A percentile compares a stretch with the other conserved stretches of the same genome.
Evolutionary conservation across 2,113 vertebrate genomes (phyloP).

Genomic region (Glaucomys volans): DNA sequence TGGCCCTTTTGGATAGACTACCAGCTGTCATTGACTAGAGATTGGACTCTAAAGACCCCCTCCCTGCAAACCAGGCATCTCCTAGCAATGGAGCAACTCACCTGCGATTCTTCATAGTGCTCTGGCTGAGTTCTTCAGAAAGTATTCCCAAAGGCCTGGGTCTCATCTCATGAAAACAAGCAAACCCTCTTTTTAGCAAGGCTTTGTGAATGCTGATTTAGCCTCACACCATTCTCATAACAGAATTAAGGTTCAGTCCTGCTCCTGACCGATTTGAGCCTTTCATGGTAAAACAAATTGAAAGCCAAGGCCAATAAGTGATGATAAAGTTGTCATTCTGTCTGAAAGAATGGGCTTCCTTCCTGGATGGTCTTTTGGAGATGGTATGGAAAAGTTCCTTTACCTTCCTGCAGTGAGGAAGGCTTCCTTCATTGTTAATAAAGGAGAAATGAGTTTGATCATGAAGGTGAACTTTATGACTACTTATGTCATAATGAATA

Average conservation of each 20-base stretch:
- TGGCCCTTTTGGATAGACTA: neutral
- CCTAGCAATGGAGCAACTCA: neutral
- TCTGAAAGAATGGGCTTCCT: neutral
- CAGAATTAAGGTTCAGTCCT: neutral
- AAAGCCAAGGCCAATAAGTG: neutral
- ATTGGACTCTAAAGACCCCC: neutral
- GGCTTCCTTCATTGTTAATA: neutral
- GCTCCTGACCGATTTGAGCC: neutral
- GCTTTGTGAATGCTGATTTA: neutral
- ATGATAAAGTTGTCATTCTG: neutral
- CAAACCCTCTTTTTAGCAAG: neutral
- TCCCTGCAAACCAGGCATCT: neutral
- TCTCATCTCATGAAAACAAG: neutral
- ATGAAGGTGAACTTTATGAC: no score
- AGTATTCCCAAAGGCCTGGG: neutral
- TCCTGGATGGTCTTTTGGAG: neutral
- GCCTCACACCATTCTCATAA: neutral
- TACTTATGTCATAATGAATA: no score
- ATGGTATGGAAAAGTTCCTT: neutral
- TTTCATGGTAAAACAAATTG: neutral
- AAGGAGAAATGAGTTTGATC: no score
- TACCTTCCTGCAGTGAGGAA: neutral
- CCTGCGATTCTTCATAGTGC: neutral
- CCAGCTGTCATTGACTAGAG: neutral
- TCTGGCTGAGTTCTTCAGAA: neutral